A percentile compares a stretch with the other conserved stretches of the same genome.
These are phyloP conservation scores for Oscheius sp. DNA, from an alignment of 2,888 invertebrate species.

Conservation along the genomic window DNA sequence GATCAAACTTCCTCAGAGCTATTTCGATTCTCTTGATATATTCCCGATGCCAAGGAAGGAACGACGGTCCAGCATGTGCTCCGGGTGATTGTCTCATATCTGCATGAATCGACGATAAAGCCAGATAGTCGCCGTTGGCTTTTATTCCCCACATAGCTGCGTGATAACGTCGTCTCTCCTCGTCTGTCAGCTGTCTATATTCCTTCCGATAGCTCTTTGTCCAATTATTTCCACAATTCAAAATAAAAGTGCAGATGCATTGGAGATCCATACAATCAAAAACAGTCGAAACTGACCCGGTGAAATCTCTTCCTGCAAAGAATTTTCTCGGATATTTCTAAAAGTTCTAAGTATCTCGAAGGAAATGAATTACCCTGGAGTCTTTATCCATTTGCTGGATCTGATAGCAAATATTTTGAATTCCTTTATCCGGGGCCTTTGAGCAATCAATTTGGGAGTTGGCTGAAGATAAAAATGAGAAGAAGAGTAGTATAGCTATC, in stretches of 20 bases:
- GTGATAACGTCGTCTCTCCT: conserved; percentile 57
- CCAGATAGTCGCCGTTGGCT: conserved; percentile 45
- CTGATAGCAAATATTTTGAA: not conserved
- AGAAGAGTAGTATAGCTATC: not conserved
- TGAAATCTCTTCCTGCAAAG: not conserved
- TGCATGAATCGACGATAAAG: conserved; percentile 56
- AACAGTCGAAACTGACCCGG: conserved; percentile 24
- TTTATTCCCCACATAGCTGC: conserved; percentile 42
- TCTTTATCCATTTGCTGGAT: not conserved
- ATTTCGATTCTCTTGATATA: conserved; percentile 52
- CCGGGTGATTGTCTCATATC: conserved; percentile 35
- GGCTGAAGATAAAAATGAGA: not conserved
- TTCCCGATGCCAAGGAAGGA: conserved; percentile 31
- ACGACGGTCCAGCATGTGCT: conserved; percentile 28
- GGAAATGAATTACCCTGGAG: not conserved
- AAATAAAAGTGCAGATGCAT: conserved; percentile 64
- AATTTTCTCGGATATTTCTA: not conserved
- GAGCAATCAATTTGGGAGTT: not conserved
- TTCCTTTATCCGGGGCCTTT: conserved; percentile 4
- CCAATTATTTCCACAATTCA: conserved; percentile 43
- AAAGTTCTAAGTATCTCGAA: not conserved
- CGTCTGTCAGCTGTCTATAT: conserved; percentile 65
- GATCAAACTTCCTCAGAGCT: conserved; percentile 61
- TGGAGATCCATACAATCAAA: conserved; percentile 65
- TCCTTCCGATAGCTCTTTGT: conserved; percentile 56